These are phyloP conservation scores for Ophion obscuratus DNA, from an alignment of 2,888 invertebrate species.

Conservation along the genomic window DNA sequence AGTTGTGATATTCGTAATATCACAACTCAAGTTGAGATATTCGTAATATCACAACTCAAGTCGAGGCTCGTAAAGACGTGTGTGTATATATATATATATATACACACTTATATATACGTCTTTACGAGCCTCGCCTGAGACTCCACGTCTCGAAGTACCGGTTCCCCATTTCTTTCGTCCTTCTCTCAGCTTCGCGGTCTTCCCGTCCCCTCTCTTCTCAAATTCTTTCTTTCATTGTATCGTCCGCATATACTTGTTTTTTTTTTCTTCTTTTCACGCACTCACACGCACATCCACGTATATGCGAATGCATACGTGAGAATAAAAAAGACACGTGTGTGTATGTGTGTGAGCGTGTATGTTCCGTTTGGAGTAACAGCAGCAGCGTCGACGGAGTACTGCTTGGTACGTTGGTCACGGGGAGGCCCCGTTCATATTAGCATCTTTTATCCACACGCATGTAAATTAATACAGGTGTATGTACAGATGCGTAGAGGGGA, in stretches of 20 bases:
- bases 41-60: no score
- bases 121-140: slow-evolving; percentile 54
- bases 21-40: no score
- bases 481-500: neutral
- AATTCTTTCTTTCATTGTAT: slow-evolving; percentile 28
- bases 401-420: slow-evolving; percentile 78
- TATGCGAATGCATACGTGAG: neutral
- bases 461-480: slow-evolving; percentile 13
- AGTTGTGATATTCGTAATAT: no score
- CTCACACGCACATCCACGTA: slow-evolving; percentile 2
- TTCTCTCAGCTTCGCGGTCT: slow-evolving; percentile 67
- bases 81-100: no score
- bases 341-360: slow-evolving; percentile 48
- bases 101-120: neutral
- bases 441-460: slow-evolving; percentile 71
- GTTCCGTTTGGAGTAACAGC: slow-evolving; percentile 36
- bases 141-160: slow-evolving; percentile 71
- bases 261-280: slow-evolving; percentile 22
- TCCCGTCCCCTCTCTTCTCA: slow-evolving; percentile 38
- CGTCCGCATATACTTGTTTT: slow-evolving; percentile 22
- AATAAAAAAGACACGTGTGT: slow-evolving; percentile 8
- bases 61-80: no score
- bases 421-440: slow-evolving; percentile 76
- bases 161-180: slow-evolving; percentile 68
- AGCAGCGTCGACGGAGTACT: slow-evolving; percentile 32